A percentile compares a stretch with the other conserved stretches of the same genome.
phyloP scores from a whole-genome alignment of 2,113 vertebrate genomes.

The Nyctibius bracteatus region DNA sequence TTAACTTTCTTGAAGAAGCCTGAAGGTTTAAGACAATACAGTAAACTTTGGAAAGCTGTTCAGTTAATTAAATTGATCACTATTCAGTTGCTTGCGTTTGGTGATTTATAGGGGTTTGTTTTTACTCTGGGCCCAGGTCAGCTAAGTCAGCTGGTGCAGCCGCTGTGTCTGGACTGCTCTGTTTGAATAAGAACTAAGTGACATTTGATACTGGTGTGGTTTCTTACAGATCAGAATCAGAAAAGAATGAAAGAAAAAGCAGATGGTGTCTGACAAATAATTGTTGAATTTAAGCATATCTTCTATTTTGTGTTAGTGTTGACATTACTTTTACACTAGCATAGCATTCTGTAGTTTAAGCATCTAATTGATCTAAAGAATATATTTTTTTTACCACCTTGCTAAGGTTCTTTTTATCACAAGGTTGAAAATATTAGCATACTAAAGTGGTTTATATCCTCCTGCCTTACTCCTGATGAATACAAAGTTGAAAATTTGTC shows the following conservation, averaged over 20 bases:
- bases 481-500: not conserved
- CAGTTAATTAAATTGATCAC: conserved; percentile 92
- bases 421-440: not conserved
- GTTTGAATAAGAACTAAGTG: conserved; percentile 90
- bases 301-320: not conserved
- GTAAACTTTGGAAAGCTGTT: conserved; percentile 86
- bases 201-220: conserved; percentile 85
- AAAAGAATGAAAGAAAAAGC: conserved; percentile 69
- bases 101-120: conserved; percentile 87
- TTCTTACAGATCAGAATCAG: conserved; percentile 73
- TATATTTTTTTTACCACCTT: not conserved
- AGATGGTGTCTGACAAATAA: conserved; percentile 59
- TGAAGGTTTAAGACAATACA: conserved; percentile 72
- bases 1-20: conserved; percentile 37
- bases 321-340: not conserved
- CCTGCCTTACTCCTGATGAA: not conserved
- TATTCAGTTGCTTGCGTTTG: conserved; percentile 91
- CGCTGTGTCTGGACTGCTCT: conserved; percentile 88
- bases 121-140: conserved; percentile 85
- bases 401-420: not conserved
- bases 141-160: conserved; percentile 83
- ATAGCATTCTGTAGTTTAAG: not conserved
- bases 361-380: not conserved
- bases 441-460: not conserved
- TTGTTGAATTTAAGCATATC: conserved; percentile 16